These are phyloP conservation scores for Pimpla rufipes DNA, from an alignment of 2,888 invertebrate species.

Conservation along the genomic window DNA sequence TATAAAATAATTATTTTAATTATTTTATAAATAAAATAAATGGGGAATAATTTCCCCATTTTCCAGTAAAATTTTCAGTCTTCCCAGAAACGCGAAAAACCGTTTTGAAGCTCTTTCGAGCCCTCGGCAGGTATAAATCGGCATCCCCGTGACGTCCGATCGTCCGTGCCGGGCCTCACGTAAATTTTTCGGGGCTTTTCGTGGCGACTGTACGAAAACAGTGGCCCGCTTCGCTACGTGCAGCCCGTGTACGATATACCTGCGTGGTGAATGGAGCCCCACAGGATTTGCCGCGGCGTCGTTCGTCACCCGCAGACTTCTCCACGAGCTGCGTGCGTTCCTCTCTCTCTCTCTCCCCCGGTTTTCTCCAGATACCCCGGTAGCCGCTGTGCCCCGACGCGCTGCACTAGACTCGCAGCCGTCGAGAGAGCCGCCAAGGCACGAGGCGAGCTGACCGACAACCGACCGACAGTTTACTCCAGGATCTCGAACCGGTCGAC, in stretches of 20 bases:
- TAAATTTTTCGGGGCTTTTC: conserved; percentile 53
- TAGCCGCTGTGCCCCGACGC: conserved; percentile 43
- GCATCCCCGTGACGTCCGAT: too few species aligned
- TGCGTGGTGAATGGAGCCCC: conserved; percentile 75
- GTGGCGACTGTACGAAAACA: conserved; percentile 72
- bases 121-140: too few species aligned
- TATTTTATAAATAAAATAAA: too few species aligned
- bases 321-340: conserved; percentile 55
- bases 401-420: conserved; percentile 52
- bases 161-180: too few species aligned
- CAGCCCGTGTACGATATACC: conserved; percentile 66
- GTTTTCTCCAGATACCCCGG: conserved; percentile 23
- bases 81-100: too few species aligned
- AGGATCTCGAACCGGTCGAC: conserved; percentile 74
- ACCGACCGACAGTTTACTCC: conserved; percentile 74
- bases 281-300: conserved; percentile 29
- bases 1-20: too few species aligned
- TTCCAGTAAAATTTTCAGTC: too few species aligned
- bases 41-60: too few species aligned
- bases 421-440: conserved; percentile 65
- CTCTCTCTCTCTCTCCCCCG: conserved; percentile 40
- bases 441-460: conserved; percentile 68
- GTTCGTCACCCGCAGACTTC: conserved; percentile 61
- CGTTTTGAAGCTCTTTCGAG: too few species aligned
- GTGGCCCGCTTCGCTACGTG: conserved; percentile 66